Percentiles rank a stretch among this genome's conserved stretches.
These are phyloP conservation scores for Pavo muticus DNA, from an alignment of 2,113 vertebrate genomes.

Conservation along the genomic window DNA sequence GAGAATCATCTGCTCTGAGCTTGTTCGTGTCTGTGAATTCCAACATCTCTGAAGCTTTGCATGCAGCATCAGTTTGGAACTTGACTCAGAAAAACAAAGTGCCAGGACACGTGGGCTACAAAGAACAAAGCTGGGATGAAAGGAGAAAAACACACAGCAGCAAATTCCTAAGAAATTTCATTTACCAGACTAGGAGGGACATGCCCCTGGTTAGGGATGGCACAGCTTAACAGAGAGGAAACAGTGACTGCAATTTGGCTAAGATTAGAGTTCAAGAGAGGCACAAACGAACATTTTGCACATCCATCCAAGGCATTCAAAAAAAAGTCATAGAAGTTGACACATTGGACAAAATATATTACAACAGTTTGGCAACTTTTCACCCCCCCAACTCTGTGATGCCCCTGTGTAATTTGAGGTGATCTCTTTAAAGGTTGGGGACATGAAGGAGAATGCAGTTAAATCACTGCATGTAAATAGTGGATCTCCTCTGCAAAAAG, in stretches of 20 bases:
- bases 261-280: slow-evolving; percentile 64
- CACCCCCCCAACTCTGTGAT: slow-evolving; percentile 23
- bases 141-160: slow-evolving; percentile 60
- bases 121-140: slow-evolving; percentile 59
- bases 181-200: slow-evolving; percentile 54
- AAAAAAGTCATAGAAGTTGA: slow-evolving; percentile 57
- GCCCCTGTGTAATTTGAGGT: slow-evolving; percentile 17
- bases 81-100: slow-evolving; percentile 39
- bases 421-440: slow-evolving; percentile 25
- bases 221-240: slow-evolving; percentile 6
- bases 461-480: not conserved
- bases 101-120: not conserved
- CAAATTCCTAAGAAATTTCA: slow-evolving; percentile 60
- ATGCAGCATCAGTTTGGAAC: slow-evolving; percentile 30
- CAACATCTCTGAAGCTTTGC: slow-evolving; percentile 22
- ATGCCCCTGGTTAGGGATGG: slow-evolving; percentile 40
- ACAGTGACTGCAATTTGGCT: slow-evolving; percentile 35
- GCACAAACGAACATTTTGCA: slow-evolving; percentile 69
- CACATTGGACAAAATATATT: slow-evolving; percentile 68
- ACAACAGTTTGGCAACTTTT: slow-evolving; percentile 71
- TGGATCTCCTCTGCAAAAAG: not conserved
- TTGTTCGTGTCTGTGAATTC: slow-evolving; percentile 15
- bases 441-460: not conserved
- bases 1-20: slow-evolving; percentile 31
- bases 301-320: slow-evolving; percentile 73